These are phyloP conservation scores for Syrista parreyssii DNA, from an alignment of 2,888 invertebrate species.

Conservation along the genomic window DNA sequence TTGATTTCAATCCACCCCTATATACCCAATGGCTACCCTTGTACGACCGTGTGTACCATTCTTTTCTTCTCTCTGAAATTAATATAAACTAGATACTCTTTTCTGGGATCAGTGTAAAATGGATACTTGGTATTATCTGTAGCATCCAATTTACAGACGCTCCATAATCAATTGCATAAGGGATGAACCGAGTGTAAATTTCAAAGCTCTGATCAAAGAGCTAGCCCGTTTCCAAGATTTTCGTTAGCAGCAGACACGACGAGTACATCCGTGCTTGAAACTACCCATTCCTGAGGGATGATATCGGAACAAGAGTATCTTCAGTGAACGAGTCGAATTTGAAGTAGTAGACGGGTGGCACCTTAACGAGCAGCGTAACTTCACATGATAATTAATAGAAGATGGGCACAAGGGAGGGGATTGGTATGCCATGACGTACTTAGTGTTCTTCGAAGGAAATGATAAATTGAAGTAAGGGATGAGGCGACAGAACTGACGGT, in stretches of 20 bases:
- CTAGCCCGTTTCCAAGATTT: neutral
- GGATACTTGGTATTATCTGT: neutral
- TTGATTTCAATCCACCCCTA: neutral
- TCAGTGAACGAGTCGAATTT: neutral
- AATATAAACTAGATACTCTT: neutral
- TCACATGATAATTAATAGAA: conserved; percentile 39
- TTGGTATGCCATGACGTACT: conserved; percentile 22
- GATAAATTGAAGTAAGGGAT: conserved; percentile 50
- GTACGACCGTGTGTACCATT: neutral
- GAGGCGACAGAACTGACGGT: conserved; percentile 47
- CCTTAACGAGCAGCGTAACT: conserved; percentile 9
- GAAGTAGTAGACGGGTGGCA: neutral
- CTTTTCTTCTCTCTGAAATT: neutral
- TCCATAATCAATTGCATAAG: neutral
- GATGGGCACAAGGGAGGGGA: conserved; percentile 19
- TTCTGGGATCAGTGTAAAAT: neutral
- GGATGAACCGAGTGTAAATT: neutral
- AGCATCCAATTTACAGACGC: neutral
- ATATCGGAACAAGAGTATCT: neutral
- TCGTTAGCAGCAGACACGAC: neutral
- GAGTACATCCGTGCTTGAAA: neutral
- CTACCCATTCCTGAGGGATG: neutral
- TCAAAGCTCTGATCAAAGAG: neutral
- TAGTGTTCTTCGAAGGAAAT: conserved; percentile 46
- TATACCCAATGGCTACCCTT: neutral